Conservation (phyloP, 2,888 invertebrate species). For the Lottia scabra region DNA sequence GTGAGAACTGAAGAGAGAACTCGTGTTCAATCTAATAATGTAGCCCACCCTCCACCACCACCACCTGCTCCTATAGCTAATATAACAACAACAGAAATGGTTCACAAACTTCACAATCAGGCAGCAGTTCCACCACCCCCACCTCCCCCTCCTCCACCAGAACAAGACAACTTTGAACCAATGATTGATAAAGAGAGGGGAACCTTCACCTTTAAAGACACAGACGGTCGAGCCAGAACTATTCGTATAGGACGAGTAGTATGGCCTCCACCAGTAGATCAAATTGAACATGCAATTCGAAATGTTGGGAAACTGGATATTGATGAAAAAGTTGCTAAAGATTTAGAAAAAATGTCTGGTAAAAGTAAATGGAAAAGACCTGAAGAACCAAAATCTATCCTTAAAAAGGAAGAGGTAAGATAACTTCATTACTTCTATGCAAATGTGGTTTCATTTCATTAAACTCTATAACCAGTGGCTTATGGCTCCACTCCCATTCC, state of each 20-base stretch:
- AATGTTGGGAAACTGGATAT: conserved; percentile 63
- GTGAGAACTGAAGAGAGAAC: conserved; percentile 21
- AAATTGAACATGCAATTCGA: conserved; percentile 73
- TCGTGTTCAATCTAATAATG: conserved; percentile 28
- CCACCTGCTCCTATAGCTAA: not conserved
- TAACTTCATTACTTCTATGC: too few relatives aligned
- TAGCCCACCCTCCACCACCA: conserved; percentile 25
- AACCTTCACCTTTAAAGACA: conserved; percentile 72
- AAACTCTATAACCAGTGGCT: too few relatives aligned
- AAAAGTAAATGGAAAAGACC: conserved; percentile 43
- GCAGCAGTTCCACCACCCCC: conserved; percentile 41
- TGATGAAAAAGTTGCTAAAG: conserved; percentile 56
- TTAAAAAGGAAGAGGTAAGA: conserved; percentile 28
- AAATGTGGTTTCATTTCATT: too few relatives aligned
- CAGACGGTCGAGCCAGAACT: conserved; percentile 90
- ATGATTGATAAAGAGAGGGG: conserved; percentile 47
- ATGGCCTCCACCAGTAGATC: conserved; percentile 89
- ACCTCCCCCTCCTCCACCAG: conserved; percentile 80
- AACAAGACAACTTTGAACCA: conserved; percentile 23
- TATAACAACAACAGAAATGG: not conserved
- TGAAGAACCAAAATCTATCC: conserved; percentile 35
- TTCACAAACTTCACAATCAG: conserved; percentile 31
- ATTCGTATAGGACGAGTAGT: conserved; percentile 81
- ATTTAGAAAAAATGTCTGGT: conserved; percentile 45
- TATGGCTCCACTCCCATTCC: too few relatives aligned